phyloP scores from a whole-genome alignment of 2,113 vertebrate genomes.

The Pseudolaguvia tuberculata region DNA sequence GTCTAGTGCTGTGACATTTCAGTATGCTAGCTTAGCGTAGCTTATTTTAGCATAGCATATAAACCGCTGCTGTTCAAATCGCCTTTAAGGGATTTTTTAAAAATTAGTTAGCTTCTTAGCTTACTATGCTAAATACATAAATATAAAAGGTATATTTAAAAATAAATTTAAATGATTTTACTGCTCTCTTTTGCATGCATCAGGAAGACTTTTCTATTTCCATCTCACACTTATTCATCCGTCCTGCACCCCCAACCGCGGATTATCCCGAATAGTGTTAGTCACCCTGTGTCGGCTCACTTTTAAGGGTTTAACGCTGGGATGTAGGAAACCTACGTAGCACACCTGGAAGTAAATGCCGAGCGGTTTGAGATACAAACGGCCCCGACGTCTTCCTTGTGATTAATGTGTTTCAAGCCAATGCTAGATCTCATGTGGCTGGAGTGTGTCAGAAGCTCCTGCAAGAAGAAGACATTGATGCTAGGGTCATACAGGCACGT shows the following conservation, averaged over 20 bases:
- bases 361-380: not conserved
- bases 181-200: too few species aligned
- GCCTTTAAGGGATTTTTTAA: not conserved
- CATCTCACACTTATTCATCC: not conserved
- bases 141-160: not conserved
- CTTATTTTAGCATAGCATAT: not conserved
- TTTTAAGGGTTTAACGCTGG: not conserved
- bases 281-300: not conserved
- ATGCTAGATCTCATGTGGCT: too few species aligned
- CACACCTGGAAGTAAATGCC: not conserved
- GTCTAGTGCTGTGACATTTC: constrained; percentile 1
- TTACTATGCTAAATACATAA: not conserved
- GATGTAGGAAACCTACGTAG: not conserved
- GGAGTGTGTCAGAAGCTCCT: too few species aligned
- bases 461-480: too few species aligned
- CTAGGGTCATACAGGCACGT: too few species aligned
- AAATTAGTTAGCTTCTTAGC: not conserved
- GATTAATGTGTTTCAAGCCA: too few species aligned
- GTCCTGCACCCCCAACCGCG: not conserved
- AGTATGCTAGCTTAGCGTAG: not conserved
- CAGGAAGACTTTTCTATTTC: not conserved
- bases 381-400: too few species aligned
- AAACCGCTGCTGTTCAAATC: not conserved
- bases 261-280: not conserved
- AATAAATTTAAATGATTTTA: not conserved